These are phyloP conservation scores for Agriopis leucophaearia DNA, from an alignment of 2,888 invertebrate genomes.

Conservation along the genomic window DNA sequence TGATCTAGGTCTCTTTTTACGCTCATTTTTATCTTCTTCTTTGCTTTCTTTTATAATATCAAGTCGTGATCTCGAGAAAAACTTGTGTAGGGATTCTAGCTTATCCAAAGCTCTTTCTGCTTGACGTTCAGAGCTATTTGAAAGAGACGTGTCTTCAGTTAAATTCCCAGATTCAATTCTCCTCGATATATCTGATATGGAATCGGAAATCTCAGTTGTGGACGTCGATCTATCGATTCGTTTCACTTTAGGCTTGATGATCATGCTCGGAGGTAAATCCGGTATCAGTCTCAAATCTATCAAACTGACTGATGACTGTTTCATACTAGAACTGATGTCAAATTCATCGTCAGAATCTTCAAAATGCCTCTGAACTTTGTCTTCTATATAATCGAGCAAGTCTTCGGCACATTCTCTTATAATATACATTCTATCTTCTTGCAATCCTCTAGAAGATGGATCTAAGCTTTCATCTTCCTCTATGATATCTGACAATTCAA, in stretches of 20 bases:
- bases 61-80: conserved; percentile 78
- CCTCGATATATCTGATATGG: conserved; percentile 69
- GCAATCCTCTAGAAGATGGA: conserved; percentile 69
- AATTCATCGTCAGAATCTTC: conserved; percentile 74
- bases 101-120: conserved; percentile 74
- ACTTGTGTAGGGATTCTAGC: conserved; percentile 76
- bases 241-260: conserved; percentile 73
- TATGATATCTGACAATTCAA: conserved; percentile 78
- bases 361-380: conserved; percentile 64
- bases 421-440: conserved; percentile 62
- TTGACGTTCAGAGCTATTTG: conserved; percentile 68
- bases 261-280: conserved; percentile 77
- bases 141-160: conserved; percentile 75
- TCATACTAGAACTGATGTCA: conserved; percentile 67
- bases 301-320: conserved; percentile 74
- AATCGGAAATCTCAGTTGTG: conserved; percentile 77
- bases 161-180: conserved; percentile 74
- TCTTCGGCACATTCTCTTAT: conserved; percentile 69
- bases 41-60: conserved; percentile 80
- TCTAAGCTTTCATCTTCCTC: conserved; percentile 75
- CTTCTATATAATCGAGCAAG: conserved; percentile 70
- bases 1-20: conserved; percentile 22
- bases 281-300: conserved; percentile 79
- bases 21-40: conserved; percentile 61
- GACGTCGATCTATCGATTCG: conserved; percentile 79